These are phyloP conservation scores for Prionace glauca DNA, from an alignment of 2,797 vertebrate genomes.

Conservation along the genomic window DNA sequence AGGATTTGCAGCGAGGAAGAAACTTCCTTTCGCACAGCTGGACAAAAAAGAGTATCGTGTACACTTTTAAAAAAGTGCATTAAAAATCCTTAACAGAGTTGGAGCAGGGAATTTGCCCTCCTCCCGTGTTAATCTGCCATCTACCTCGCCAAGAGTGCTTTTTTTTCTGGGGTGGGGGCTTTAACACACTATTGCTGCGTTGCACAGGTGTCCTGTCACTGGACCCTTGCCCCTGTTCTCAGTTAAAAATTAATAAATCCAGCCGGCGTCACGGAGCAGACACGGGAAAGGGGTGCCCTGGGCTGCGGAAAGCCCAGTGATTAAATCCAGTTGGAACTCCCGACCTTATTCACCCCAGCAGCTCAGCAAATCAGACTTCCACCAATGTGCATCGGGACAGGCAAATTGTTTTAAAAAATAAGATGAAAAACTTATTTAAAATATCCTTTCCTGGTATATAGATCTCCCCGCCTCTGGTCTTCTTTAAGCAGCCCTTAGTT, in stretches of 20 bases:
- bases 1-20: too few species aligned
- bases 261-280: not conserved
- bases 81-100: not conserved
- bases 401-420: not conserved
- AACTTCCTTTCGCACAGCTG: too few species aligned
- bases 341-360: not conserved
- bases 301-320: not conserved
- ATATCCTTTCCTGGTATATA: not conserved
- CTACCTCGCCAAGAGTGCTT: not conserved
- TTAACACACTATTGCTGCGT: too few species aligned
- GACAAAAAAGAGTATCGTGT: too few species aligned
- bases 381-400: not conserved
- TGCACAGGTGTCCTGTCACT: not conserved
- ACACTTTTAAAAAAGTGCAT: not conserved
- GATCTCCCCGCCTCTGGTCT: not conserved
- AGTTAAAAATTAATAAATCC: constrained; percentile 7
- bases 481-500: not conserved
- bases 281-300: too few species aligned
- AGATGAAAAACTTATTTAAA: not conserved
- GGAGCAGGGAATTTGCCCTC: too few species aligned
- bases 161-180: too few species aligned
- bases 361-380: not conserved
- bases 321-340: constrained; percentile 11
- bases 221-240: not conserved
- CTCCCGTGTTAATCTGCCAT: too few species aligned